Evolutionary conservation across 2,113 vertebrate genomes (phyloP).

Genomic region (Anarrhichthys ocellatus): DNA sequence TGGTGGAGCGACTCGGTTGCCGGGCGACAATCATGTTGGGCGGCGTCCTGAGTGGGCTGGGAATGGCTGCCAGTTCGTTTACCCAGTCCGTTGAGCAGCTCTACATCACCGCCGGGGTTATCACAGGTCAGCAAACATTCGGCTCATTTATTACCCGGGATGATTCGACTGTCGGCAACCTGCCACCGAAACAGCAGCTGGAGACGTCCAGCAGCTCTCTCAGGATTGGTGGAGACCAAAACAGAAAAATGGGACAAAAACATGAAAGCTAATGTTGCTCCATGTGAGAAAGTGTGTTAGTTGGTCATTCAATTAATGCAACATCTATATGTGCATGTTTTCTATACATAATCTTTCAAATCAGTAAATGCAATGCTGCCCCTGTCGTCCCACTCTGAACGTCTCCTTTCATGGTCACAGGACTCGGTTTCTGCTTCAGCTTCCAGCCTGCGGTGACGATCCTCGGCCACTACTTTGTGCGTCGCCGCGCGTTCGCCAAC

Average conservation of each 20-base stretch:
- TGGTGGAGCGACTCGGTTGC: slow-evolving; percentile 91
- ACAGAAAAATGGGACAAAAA: not conserved
- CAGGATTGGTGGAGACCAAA: too few species aligned
- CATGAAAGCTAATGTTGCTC: not conserved
- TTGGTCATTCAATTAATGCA: not conserved
- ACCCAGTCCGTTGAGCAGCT: slow-evolving; percentile 87
- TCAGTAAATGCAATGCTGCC: not conserved
- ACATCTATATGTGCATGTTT: not conserved
- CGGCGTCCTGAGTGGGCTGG: slow-evolving; percentile 89
- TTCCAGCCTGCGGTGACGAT: slow-evolving; percentile 91
- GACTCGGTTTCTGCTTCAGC: slow-evolving; percentile 93
- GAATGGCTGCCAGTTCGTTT: slow-evolving; percentile 92
- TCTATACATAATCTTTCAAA: not conserved
- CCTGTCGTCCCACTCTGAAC: not conserved
- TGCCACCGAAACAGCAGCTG: not conserved
- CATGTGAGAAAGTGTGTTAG: not conserved
- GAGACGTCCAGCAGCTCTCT: not conserved
- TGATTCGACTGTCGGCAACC: not conserved
- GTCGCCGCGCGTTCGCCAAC: slow-evolving; percentile 87
- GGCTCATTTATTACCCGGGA: not conserved
- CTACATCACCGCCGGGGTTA: slow-evolving; percentile 89
- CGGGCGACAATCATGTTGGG: slow-evolving; percentile 88
- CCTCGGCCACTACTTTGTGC: slow-evolving; percentile 91
- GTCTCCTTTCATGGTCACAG: slow-evolving; percentile 65
- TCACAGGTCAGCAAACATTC: slow-evolving; percentile 86